Evolutionary conservation across 2,797 vertebrate genomes (phyloP).

Genomic region (Megalops cyprinoides): DNA sequence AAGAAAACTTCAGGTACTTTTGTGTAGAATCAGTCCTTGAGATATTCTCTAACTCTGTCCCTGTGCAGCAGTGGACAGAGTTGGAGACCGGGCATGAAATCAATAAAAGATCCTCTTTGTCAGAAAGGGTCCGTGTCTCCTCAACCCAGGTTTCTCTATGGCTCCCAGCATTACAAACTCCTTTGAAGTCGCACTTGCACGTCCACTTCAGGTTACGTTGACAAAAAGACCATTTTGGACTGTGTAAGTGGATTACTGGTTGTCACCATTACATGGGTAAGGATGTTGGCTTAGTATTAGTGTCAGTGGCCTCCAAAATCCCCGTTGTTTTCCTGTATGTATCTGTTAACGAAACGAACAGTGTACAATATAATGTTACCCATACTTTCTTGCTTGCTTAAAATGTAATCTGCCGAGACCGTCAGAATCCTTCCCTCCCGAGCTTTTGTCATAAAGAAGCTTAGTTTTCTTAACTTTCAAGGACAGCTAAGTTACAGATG

Average conservation of each 20-base stretch:
- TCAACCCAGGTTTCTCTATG: constrained; percentile 48
- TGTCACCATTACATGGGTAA: not conserved
- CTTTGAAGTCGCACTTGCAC: constrained; percentile 24
- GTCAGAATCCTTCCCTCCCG: not conserved
- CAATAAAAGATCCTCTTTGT: too few species aligned
- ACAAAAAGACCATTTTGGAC: not conserved
- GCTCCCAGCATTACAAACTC: constrained; percentile 5
- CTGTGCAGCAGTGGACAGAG: not conserved
- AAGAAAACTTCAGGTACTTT: not conserved
- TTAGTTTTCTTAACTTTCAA: too few species aligned
- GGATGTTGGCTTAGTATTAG: not conserved
- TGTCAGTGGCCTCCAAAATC: constrained; percentile 1
- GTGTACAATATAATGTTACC: not conserved
- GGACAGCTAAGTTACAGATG: too few species aligned
- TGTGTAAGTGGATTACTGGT: constrained; percentile 7
- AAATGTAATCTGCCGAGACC: not conserved
- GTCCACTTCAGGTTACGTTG: constrained; percentile 23
- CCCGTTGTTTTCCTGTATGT: constrained; percentile 33
- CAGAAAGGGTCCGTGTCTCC: not conserved
- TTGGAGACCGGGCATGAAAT: too few species aligned
- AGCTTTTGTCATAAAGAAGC: too few species aligned
- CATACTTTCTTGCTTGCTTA: not conserved
- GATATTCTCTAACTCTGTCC: not conserved
- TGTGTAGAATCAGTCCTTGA: not conserved
- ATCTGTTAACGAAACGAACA: not conserved